phyloP scores from a whole-genome alignment of 1,140 invertebrate species.

The Pollicipes pollicipes region DNA sequence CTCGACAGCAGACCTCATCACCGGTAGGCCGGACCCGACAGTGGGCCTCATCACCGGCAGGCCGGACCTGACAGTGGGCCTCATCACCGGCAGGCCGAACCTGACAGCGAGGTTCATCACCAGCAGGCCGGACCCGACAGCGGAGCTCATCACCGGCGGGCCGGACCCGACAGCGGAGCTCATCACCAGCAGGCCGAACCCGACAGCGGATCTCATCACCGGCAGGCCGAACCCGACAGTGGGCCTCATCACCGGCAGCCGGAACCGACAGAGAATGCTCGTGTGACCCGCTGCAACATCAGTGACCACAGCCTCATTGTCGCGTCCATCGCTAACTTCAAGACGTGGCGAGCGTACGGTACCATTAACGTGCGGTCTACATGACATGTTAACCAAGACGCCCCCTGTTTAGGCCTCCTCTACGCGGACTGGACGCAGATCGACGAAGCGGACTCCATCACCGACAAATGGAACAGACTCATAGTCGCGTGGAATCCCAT shows the following conservation, averaged over 20 bases:
- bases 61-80: neutral
- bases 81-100: neutral
- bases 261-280: neutral
- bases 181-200: no score
- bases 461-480: neutral
- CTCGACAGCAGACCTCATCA: no score
- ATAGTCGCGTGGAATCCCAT: neutral
- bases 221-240: neutral
- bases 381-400: neutral
- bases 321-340: neutral
- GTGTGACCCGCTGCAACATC: neutral
- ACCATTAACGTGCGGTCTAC: neutral
- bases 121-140: neutral
- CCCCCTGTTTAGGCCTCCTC: neutral
- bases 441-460: neutral
- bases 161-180: neutral
- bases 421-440: neutral
- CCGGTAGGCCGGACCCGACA: neutral
- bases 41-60: neutral
- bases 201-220: neutral
- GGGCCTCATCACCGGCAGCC: neutral
- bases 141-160: neutral
- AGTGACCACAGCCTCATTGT: neutral
- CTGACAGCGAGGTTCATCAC: neutral
- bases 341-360: neutral